Evolutionary conservation across 2,113 vertebrate genomes (phyloP).

Genomic region (Planiliza haematocheilus): DNA sequence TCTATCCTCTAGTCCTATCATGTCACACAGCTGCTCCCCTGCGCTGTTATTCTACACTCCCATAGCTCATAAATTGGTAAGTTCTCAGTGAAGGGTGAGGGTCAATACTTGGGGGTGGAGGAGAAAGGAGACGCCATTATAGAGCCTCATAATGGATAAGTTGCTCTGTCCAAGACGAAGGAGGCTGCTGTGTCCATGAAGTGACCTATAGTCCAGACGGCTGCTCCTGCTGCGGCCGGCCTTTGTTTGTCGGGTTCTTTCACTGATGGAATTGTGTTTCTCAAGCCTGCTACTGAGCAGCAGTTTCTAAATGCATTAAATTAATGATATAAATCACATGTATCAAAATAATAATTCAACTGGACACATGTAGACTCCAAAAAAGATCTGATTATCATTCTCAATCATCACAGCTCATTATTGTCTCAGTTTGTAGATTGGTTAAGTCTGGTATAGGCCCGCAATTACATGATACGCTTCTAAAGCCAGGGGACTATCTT

Average conservation of each 20-base stretch:
- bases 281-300: background rate
- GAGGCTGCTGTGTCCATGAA: constrained; percentile 33
- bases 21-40: background rate
- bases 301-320: constrained; percentile 4
- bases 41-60: constrained; percentile 64
- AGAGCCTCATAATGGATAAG: constrained; percentile 50
- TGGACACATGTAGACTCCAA: background rate
- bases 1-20: constrained; percentile 21
- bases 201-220: constrained; percentile 48
- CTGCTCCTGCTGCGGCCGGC: background rate
- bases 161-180: constrained; percentile 42
- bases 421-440: too few species aligned
- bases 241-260: background rate
- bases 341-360: background rate
- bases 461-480: too few species aligned
- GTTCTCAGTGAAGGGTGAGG: constrained; percentile 49
- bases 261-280: background rate
- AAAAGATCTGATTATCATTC: too few species aligned
- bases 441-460: too few species aligned
- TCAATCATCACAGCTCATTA: too few species aligned
- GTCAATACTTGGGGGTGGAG: constrained; percentile 64
- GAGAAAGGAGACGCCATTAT: constrained; percentile 34
- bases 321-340: background rate
- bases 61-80: constrained; percentile 51
- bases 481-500: too few species aligned